Conservation (phyloP, 2,888 invertebrate genomes). For the Tetrapedia diversipes region DNA sequence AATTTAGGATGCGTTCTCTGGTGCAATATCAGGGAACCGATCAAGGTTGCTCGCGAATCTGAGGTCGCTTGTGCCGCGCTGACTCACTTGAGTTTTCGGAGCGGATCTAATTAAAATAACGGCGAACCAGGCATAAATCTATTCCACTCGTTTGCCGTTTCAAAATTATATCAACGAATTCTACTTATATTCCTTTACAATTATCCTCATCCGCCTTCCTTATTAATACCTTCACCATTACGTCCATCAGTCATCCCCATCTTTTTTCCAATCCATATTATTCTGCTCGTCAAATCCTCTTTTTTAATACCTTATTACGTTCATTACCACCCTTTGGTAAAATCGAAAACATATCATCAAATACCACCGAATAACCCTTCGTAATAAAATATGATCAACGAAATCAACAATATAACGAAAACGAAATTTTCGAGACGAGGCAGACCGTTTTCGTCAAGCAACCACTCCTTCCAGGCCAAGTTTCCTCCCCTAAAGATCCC, state of each 20-base stretch:
- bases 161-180: neutral
- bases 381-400: neutral
- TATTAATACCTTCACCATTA: too few species aligned
- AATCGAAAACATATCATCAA: too few species aligned
- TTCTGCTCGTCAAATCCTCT: too few species aligned
- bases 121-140: too few species aligned
- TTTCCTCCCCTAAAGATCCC: neutral
- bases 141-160: neutral
- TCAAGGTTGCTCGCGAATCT: neutral
- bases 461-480: neutral
- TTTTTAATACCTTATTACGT: too few species aligned
- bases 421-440: too few species aligned
- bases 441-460: neutral
- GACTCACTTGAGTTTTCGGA: neutral
- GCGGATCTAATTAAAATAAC: neutral
- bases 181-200: neutral
- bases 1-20: constrained; percentile 15
- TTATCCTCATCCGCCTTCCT: neutral
- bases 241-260: too few species aligned
- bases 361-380: too few species aligned
- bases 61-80: neutral
- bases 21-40: constrained; percentile 19
- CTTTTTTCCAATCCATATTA: too few species aligned
- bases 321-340: too few species aligned
- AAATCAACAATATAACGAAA: too few species aligned